Evolutionary conservation across 2,113 vertebrate genomes (phyloP), one percentile per base, ranked within the genome.

Genomic region (Pagrus major): DNA sequence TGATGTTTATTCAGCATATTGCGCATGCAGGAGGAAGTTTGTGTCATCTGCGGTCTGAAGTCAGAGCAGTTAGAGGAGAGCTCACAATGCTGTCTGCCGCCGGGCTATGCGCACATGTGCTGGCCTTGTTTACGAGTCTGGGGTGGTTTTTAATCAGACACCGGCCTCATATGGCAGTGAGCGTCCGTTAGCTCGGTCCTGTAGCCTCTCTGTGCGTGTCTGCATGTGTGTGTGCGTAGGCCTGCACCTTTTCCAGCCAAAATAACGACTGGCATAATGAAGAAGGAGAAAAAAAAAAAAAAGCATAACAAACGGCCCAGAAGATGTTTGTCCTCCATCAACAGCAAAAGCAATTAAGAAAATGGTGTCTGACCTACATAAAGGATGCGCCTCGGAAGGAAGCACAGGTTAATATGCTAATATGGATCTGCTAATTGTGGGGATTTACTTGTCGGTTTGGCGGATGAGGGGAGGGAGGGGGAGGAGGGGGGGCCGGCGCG

Each of bases 351-450:
- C 73, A 94, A 95, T 95, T 91, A 95, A 90, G 86, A 90, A 82
- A 91, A 92, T 88, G 65, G 80, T 84, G 85, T 88, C 76, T 96
- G 95, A 96, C 95, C 94, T 95, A 95, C 90, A 94, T 95, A 93
- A 14, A 86, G 75, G 86, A 91, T 58, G 91, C 86, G 87, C 80
- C 78, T 82, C 77, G 70, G 81, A 89, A 91, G 82, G 87, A 92
- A 89, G 83, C 89, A 88, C 87, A 93, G 92, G 92, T 94, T 95
- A 93, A 93, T 94, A 95, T 94, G 93, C 93, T 94, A 95, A 94
- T 95, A 90, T 93, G 90, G 90, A 92, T 92, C 92, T 91, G 91
- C 92, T 93, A 94, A 94, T 93, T 93, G 92, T 85, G 68, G 72
- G 90, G 92, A 93, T 93, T 93, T 90, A 87, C 83, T 88, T 71